Conservation (phyloP, 2,797 vertebrate genomes). For the Chiloscyllium punctatum region DNA sequence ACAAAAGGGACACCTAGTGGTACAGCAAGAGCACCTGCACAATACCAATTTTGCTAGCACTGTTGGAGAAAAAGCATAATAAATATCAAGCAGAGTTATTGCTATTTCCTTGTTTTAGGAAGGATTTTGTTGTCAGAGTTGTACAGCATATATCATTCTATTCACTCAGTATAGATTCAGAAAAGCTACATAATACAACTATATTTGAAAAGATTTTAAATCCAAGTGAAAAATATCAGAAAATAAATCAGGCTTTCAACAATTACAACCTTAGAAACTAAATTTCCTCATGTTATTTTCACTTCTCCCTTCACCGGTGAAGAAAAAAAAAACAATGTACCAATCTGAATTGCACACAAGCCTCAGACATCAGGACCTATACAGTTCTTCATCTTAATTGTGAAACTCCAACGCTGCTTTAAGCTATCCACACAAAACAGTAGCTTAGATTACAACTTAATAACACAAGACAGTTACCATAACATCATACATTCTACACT, state of each 20-base stretch:
- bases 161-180: not conserved
- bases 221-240: not conserved
- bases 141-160: not conserved
- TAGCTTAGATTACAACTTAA: not conserved
- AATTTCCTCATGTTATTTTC: not conserved
- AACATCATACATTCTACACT: not conserved
- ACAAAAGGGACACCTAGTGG: conserved; percentile 37
- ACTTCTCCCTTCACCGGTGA: not conserved
- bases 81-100: not conserved
- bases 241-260: not conserved
- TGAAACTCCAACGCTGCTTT: not conserved
- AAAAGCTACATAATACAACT: not conserved
- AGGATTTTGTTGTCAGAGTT: not conserved
- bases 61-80: not conserved
- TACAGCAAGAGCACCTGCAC: not conserved
- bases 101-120: not conserved
- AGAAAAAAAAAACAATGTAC: not conserved
- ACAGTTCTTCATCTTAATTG: not conserved
- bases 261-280: not conserved
- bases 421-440: not conserved
- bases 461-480: not conserved
- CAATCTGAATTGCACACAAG: not conserved
- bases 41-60: not conserved
- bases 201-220: not conserved
- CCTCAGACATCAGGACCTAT: not conserved